phyloP scores from a whole-genome alignment of 2,797 vertebrate species.

The Hippocampus kuda region DNA sequence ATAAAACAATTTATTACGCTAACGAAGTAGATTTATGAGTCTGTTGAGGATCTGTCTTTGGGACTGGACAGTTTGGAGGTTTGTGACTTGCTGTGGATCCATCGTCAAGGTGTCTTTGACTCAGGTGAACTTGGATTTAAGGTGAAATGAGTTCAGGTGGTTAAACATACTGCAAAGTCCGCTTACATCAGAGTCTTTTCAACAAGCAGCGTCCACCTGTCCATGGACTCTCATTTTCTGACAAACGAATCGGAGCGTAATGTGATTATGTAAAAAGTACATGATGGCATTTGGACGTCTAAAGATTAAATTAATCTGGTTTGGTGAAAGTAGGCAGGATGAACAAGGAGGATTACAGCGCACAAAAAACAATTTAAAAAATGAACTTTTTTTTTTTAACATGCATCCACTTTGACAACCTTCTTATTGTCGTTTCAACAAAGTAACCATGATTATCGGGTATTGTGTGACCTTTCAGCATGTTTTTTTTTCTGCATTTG shows the following conservation, averaged over 20 bases:
- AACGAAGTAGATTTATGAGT: too few relatives aligned
- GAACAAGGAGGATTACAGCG: slow-evolving; percentile 7
- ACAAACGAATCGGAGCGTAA: slow-evolving; percentile 15
- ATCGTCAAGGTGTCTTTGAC: not conserved
- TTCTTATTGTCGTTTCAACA: not conserved
- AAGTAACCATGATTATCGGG: not conserved
- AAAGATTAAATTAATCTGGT: slow-evolving; percentile 25
- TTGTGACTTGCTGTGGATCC: not conserved
- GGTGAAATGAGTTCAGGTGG: not conserved
- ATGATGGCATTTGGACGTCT: slow-evolving; percentile 10
- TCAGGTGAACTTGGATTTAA: not conserved
- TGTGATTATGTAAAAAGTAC: slow-evolving; percentile 25
- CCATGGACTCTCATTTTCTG: not conserved
- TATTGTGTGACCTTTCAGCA: not conserved
- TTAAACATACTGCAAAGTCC: too few relatives aligned
- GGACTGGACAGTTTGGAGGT: too few relatives aligned
- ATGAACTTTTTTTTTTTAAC: not conserved
- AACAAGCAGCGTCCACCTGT: not conserved
- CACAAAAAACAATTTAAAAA: not conserved
- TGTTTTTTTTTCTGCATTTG: not conserved
- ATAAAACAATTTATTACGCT: too few relatives aligned
- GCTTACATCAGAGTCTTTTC: not conserved
- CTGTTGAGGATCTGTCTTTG: too few relatives aligned
- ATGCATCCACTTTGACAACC: not conserved
- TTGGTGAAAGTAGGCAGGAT: slow-evolving; percentile 13